These are phyloP conservation scores for Leptinotarsa rubiginosa DNA, from an alignment of 2,888 invertebrate species.

Conservation along the genomic window DNA sequence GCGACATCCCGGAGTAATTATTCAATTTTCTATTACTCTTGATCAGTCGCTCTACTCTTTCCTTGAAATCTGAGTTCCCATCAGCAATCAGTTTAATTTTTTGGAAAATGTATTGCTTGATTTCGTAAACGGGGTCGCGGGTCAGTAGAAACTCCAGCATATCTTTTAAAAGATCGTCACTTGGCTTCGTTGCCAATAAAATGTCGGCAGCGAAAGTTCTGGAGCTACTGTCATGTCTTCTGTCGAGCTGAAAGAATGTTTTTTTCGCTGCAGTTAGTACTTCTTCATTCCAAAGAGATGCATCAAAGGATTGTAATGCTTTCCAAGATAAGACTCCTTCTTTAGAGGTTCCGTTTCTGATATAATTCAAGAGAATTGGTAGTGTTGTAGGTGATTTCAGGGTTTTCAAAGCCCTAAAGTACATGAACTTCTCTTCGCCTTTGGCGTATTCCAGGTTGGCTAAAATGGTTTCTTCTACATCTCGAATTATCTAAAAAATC, in stretches of 20 bases:
- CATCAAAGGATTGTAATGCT: slow-evolving; percentile 71
- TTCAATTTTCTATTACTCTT: slow-evolving; percentile 66
- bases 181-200: slow-evolving; percentile 72
- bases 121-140: slow-evolving; percentile 72
- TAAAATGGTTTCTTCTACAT: slow-evolving; percentile 62
- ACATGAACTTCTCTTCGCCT: slow-evolving; percentile 71
- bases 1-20: slow-evolving; percentile 78
- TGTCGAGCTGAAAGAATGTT: slow-evolving; percentile 72
- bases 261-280: slow-evolving; percentile 68
- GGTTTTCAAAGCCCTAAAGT: slow-evolving; percentile 78
- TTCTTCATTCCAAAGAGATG: slow-evolving; percentile 60
- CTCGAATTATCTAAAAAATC: slow-evolving; percentile 59
- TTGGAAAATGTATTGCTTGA: slow-evolving; percentile 76
- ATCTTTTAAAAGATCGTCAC: slow-evolving; percentile 68
- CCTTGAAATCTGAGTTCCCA: slow-evolving; percentile 66
- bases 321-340: slow-evolving; percentile 77
- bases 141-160: slow-evolving; percentile 65
- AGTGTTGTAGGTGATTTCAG: slow-evolving; percentile 73
- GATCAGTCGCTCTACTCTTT: slow-evolving; percentile 64
- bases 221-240: slow-evolving; percentile 75
- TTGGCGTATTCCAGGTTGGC: slow-evolving; percentile 61
- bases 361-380: slow-evolving; percentile 71
- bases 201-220: slow-evolving; percentile 79
- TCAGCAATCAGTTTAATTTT: slow-evolving; percentile 72
- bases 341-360: slow-evolving; percentile 68